Base-by-base conservation (phyloP, 2,113 vertebrate genomes). In the Caretta caretta region DNA sequence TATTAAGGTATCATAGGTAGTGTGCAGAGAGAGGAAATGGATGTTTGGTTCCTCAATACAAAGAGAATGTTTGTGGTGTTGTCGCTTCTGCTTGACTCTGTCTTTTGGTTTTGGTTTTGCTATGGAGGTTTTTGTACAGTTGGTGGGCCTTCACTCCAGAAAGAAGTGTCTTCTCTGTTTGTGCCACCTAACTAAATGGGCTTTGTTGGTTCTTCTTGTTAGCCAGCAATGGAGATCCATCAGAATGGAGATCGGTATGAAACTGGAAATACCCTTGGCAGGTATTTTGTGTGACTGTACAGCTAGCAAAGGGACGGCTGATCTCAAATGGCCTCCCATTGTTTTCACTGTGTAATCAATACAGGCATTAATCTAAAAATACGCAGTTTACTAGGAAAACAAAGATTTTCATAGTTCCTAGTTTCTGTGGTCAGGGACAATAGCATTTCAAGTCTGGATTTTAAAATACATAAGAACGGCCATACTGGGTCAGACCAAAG, bases 361-460 rank as follows among this genome's bases (percentile, higher is more conserved):
- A 78, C 86, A 42, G 82, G 10, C 0, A 0, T 76, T 69, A 27
- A 10, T 87, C 49, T n/a, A 11, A 59, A 69, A 69, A 86, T 8
- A 84, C 50, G 2, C 31, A 89, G 0, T n/a, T 85, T 85, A 31
- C 86, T 90, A 78, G 59, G 80, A 90, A 94, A 93, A 57, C 3
- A 86, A 50, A 42, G 51, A 51, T 89, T 38, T 94, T 94, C 46
- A 24, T 54, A 59, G 31, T 84, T 88, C 85, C 0, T 0, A 89
- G 87, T 46, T 72, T 35, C 87, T 76, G 78, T 57, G 56, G 51
- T 48, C 92, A 54, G 94, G 95, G 92, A 50, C 90, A 90, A 81
- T 62, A 8, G 89, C 53, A 29, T 84, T 54, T 42, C 1, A 0
- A 59, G 85, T 22, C 0, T 57, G 35, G 83, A 62, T 95, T 79